Evolutionary conservation across 2,888 invertebrate species (phyloP).

Genomic region (Cheilosia pagana): DNA sequence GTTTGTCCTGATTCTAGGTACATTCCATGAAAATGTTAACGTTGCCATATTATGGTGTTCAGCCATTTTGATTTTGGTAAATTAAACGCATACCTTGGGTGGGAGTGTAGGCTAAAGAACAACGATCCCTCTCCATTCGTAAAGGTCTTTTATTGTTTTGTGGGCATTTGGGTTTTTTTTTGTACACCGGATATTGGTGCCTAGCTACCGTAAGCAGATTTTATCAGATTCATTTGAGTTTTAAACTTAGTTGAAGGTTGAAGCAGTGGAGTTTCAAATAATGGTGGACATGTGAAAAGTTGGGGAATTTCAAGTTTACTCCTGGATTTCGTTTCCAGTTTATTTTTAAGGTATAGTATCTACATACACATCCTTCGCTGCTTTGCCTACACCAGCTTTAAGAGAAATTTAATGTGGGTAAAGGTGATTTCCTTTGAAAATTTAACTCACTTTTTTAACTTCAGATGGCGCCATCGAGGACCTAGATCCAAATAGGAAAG

Average conservation of each 20-base stretch:
- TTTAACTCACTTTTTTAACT: no score
- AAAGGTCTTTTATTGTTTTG: constrained; percentile 58
- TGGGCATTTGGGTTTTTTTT: constrained; percentile 13
- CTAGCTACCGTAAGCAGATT: constrained; percentile 65
- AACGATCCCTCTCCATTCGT: background rate
- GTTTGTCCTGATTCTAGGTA: constrained; percentile 60
- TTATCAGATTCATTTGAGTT: constrained; percentile 55
- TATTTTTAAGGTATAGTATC: no score
- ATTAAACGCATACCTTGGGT: constrained; percentile 42
- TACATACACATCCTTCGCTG: no score
- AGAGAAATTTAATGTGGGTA: no score
- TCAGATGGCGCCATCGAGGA: no score
- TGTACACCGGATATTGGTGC: constrained; percentile 41
- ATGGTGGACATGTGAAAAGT: no score
- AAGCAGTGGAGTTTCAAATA: constrained; percentile 9
- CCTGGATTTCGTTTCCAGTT: no score
- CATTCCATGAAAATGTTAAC: constrained; percentile 70
- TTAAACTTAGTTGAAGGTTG: constrained; percentile 49
- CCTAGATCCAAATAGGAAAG: no score
- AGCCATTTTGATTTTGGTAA: constrained; percentile 72
- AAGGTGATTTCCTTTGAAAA: no score
- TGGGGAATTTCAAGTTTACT: no score
- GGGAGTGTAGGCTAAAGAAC: constrained; percentile 11
- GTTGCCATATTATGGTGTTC: constrained; percentile 69
- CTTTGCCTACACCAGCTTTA: no score